Conservation (phyloP, 2,888 invertebrate species). For the Lithophane socia region DNA sequence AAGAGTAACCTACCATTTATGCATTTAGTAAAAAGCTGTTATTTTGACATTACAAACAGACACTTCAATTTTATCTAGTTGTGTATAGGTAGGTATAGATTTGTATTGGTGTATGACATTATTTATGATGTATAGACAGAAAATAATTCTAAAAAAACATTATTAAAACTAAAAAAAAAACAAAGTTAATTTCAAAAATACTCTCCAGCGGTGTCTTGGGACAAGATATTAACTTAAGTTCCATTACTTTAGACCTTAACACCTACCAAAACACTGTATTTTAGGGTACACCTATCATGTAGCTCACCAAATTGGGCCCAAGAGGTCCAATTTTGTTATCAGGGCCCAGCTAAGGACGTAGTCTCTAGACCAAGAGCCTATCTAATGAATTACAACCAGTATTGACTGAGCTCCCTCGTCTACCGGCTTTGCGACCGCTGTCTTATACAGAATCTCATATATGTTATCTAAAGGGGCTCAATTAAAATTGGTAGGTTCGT, state of each 20-base stretch:
- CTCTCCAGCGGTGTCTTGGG: neutral
- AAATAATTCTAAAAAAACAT: too few species aligned
- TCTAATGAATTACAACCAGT: slow-evolving; percentile 67
- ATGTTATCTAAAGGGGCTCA: slow-evolving; percentile 54
- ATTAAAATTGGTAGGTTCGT: slow-evolving; percentile 59
- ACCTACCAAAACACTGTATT: slow-evolving; percentile 69
- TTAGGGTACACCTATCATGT: slow-evolving; percentile 67
- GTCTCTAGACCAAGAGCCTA: slow-evolving; percentile 70
- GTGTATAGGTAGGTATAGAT: too few species aligned
- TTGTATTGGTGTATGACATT: too few species aligned
- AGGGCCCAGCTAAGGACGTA: slow-evolving; percentile 63
- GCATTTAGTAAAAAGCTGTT: too few species aligned
- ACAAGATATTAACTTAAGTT: slow-evolving; percentile 70
- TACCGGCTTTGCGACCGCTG: neutral
- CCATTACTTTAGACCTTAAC: slow-evolving; percentile 74
- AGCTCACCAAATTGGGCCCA: slow-evolving; percentile 76
- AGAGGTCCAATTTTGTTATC: slow-evolving; percentile 71
- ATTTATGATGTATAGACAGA: too few species aligned
- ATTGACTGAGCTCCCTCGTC: slow-evolving; percentile 55
- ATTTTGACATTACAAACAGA: too few species aligned
- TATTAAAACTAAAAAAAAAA: neutral
- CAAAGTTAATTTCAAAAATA: neutral
- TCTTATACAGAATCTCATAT: slow-evolving; percentile 27
- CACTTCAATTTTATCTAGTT: too few species aligned
- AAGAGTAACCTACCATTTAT: too few species aligned